These are phyloP conservation scores for Lasioglossum vierecki DNA, from an alignment of 2,888 invertebrate species.

Conservation along the genomic window DNA sequence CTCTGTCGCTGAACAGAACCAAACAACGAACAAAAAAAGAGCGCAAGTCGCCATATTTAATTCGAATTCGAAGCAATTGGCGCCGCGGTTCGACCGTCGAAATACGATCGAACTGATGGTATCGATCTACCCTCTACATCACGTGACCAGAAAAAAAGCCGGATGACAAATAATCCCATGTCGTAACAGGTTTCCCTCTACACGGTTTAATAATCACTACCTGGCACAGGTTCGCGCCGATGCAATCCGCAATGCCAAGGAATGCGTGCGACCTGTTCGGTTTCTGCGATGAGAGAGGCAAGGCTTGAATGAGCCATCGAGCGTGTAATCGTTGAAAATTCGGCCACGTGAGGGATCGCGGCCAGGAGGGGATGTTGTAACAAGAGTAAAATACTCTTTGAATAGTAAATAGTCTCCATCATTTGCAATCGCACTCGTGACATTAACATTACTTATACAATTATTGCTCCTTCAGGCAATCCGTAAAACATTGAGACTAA, in stretches of 20 bases:
- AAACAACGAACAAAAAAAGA: neutral
- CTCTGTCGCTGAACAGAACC: neutral
- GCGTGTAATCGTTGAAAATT: conserved; percentile 32
- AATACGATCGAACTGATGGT: neutral
- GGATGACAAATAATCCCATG: conserved; percentile 26
- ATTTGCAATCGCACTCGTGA: neutral
- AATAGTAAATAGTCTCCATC: neutral
- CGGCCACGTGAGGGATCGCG: conserved; percentile 41
- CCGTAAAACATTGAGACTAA: neutral
- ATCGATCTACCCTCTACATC: neutral
- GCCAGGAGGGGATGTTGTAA: neutral
- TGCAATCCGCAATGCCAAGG: conserved; percentile 44
- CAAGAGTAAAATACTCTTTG: neutral
- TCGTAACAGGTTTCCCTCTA: conserved; percentile 33
- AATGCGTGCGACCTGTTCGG: conserved; percentile 46
- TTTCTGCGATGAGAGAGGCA: neutral
- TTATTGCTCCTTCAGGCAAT: neutral
- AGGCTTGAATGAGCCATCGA: conserved; percentile 40
- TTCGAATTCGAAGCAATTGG: neutral
- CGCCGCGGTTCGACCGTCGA: neutral
- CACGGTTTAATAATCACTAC: conserved; percentile 30
- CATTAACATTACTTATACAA: neutral
- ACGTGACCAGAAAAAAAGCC: neutral
- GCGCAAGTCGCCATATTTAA: neutral
- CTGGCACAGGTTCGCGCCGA: conserved; percentile 34